phyloP scores from a whole-genome alignment of 1,140 invertebrate genomes.

The Megathymus violae region DNA sequence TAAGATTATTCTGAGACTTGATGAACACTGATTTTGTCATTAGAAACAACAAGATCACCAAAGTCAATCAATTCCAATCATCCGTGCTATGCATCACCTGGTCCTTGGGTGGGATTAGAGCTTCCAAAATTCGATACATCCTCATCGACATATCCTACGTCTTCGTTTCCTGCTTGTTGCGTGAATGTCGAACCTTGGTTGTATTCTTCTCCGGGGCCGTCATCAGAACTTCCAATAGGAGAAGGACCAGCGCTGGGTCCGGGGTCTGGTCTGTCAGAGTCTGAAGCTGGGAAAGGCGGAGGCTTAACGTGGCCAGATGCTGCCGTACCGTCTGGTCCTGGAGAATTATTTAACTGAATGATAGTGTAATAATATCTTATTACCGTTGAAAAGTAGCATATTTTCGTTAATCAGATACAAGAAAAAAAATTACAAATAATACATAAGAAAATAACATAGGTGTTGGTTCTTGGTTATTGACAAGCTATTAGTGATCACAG shows the following conservation, averaged over 20 bases:
- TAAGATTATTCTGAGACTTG: slow-evolving; percentile 16
- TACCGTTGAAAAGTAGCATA: too few relatives aligned
- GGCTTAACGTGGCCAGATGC: slow-evolving; percentile 83
- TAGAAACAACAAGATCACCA: slow-evolving; percentile 71
- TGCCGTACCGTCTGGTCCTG: slow-evolving; percentile 79
- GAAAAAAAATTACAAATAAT: too few relatives aligned
- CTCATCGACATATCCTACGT: slow-evolving; percentile 59
- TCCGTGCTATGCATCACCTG: slow-evolving; percentile 78
- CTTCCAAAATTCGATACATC: slow-evolving; percentile 59
- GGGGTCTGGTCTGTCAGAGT: slow-evolving; percentile 58
- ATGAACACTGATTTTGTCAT: slow-evolving; percentile 18
- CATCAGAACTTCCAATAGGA: slow-evolving; percentile 30
- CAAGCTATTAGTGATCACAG: too few relatives aligned
- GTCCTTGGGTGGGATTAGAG: slow-evolving; percentile 68
- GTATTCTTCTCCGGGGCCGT: slow-evolving; percentile 44
- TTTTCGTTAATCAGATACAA: too few relatives aligned
- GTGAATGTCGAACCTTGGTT: slow-evolving; percentile 51
- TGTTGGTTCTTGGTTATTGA: too few relatives aligned
- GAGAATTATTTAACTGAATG: not conserved
- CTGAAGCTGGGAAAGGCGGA: slow-evolving; percentile 62
- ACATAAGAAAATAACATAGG: too few relatives aligned
- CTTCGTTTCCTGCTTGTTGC: slow-evolving; percentile 48
- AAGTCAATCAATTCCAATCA: slow-evolving; percentile 69
- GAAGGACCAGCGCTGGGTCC: slow-evolving; percentile 17
- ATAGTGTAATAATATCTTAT: not conserved